Conservation (phyloP, 2,113 vertebrate species). For the Piliocolobus tephrosceles region DNA sequence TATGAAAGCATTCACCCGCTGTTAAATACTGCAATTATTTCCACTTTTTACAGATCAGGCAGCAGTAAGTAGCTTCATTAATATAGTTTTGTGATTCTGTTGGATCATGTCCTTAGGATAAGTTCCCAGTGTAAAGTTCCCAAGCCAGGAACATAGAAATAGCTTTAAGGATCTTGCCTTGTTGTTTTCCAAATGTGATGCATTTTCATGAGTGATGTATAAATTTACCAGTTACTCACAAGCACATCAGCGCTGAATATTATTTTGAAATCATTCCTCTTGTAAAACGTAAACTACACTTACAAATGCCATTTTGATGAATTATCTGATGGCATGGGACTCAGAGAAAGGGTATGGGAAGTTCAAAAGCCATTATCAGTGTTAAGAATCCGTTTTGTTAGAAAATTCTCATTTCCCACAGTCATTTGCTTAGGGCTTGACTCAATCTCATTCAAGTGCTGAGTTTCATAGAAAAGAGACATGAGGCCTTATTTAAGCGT, state of each 20-base stretch:
- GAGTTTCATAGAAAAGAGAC: neutral
- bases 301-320: neutral
- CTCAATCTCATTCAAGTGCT: neutral
- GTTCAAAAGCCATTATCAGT: neutral
- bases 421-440: neutral
- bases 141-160: neutral
- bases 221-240: neutral
- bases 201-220: neutral
- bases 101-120: neutral
- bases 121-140: neutral
- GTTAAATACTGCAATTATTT: neutral
- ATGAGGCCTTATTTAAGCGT: neutral
- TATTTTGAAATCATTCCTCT: neutral
- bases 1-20: too few relatives aligned
- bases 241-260: neutral
- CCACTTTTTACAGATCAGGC: neutral
- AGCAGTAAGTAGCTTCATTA: neutral
- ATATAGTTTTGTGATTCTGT: neutral
- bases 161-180: neutral
- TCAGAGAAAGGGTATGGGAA: neutral
- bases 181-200: neutral
- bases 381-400: neutral
- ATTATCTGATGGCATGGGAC: neutral
- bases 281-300: neutral
- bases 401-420: neutral